These are phyloP conservation scores for Brachionus angularis DNA, from an alignment of 1,140 invertebrate species.

Conservation along the genomic window DNA sequence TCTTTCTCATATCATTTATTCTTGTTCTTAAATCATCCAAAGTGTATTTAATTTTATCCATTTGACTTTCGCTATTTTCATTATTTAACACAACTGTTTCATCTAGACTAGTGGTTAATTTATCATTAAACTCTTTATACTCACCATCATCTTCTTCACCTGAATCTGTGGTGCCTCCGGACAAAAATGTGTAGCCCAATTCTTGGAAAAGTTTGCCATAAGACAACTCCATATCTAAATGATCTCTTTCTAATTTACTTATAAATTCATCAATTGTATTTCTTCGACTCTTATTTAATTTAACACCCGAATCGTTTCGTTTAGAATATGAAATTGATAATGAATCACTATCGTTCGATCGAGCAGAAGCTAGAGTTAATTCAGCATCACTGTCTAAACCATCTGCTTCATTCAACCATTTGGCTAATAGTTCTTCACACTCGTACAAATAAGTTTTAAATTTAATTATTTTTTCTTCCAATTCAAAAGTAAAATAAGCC, in stretches of 20 bases:
- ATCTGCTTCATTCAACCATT: constrained; percentile 33
- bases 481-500: constrained; percentile 42
- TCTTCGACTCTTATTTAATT: constrained; percentile 18
- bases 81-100: background rate
- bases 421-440: constrained; percentile 1
- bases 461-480: constrained; percentile 40
- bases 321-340: constrained; percentile 1
- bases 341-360: constrained; percentile 17
- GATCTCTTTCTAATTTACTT: constrained; percentile 37
- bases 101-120: background rate
- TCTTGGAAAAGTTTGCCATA: constrained; percentile 42
- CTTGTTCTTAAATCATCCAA: constrained; percentile 34
- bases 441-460: constrained; percentile 43
- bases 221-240: constrained; percentile 41
- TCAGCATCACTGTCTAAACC: background rate
- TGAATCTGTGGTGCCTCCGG: background rate
- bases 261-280: constrained; percentile 41
- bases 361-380: background rate
- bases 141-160: constrained; percentile 30
- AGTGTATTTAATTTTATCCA: constrained; percentile 41
- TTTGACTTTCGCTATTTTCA: constrained; percentile 32
- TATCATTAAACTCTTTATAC: constrained; percentile 40
- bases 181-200: constrained; percentile 41
- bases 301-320: background rate
- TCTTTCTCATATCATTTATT: constrained; percentile 41